Evolutionary conservation across 2,797 vertebrate species (phyloP).

Genomic region (Heliangelus exortis): DNA sequence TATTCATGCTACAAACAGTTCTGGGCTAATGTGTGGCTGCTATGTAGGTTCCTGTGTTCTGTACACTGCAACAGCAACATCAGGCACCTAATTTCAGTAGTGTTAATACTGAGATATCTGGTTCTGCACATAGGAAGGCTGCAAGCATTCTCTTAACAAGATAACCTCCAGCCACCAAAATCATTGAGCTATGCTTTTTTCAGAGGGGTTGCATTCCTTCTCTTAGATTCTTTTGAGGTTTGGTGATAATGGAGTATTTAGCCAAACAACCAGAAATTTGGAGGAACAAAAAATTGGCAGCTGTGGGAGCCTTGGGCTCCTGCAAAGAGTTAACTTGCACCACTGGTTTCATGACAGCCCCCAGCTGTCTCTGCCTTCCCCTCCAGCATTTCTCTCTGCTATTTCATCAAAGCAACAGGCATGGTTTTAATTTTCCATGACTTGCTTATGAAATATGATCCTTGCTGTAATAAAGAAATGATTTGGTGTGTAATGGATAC

Average conservation of each 20-base stretch:
- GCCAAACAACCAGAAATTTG: background rate
- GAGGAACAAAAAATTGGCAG: background rate
- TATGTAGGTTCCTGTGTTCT: background rate
- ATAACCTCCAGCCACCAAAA: background rate
- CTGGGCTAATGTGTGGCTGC: background rate
- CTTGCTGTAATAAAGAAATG: constrained; percentile 63
- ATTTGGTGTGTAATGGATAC: constrained; percentile 67
- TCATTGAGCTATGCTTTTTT: background rate
- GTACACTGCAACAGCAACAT: background rate
- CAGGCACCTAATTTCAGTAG: background rate
- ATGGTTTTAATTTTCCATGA: constrained; percentile 69
- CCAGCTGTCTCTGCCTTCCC: constrained; percentile 59
- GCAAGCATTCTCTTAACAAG: background rate
- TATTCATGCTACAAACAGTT: background rate
- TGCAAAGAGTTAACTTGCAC: constrained; percentile 58
- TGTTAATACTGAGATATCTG: background rate
- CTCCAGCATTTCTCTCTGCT: constrained; percentile 49
- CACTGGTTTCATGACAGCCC: constrained; percentile 33
- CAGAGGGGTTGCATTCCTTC: background rate
- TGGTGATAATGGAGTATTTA: background rate
- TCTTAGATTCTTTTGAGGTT: background rate
- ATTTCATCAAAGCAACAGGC: constrained; percentile 68
- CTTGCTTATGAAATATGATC: constrained; percentile 63
- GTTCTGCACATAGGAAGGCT: background rate
- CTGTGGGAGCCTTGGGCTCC: background rate